Conservation (phyloP, 1,140 invertebrate genomes). For the Globodera ellingtonae region DNA sequence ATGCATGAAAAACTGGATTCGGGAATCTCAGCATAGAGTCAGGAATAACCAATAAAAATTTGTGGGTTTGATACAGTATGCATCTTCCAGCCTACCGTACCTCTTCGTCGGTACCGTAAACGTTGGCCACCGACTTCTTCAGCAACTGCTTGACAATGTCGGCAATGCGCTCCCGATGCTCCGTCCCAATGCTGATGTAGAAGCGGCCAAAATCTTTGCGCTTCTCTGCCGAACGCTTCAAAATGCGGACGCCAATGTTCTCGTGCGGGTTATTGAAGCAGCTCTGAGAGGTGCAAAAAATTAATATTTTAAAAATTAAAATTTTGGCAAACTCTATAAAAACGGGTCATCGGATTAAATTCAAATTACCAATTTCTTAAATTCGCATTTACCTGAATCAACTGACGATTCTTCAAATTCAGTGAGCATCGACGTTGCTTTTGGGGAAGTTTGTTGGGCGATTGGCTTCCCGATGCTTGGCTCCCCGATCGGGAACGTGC, state of each 20-base stretch:
- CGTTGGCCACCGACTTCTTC: slow-evolving; percentile 60
- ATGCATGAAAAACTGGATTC: no score
- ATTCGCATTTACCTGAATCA: slow-evolving; percentile 50
- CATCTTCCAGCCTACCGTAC: neutral
- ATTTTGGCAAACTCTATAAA: neutral
- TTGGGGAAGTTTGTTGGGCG: slow-evolving; percentile 32
- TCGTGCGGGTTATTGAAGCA: slow-evolving; percentile 64
- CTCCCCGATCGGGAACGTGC: slow-evolving; percentile 33
- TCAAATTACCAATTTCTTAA: neutral
- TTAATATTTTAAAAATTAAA: neutral
- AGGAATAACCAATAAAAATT: no score
- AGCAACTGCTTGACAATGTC: slow-evolving; percentile 56
- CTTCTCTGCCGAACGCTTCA: slow-evolving; percentile 56
- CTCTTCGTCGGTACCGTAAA: slow-evolving; percentile 58
- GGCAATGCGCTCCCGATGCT: slow-evolving; percentile 57
- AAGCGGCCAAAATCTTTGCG: slow-evolving; percentile 55
- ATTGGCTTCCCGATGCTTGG: slow-evolving; percentile 9
- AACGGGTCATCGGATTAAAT: neutral
- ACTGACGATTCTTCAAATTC: slow-evolving; percentile 48
- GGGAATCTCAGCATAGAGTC: no score
- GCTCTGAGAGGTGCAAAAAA: slow-evolving; percentile 40
- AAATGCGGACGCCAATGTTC: slow-evolving; percentile 53
- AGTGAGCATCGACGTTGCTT: slow-evolving; percentile 44
- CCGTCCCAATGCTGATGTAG: slow-evolving; percentile 45
- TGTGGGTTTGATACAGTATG: no score